Evolutionary conservation across 2,113 vertebrate species (phyloP), one percentile per base, ranked within the genome.

Genomic region (Bombycilla garrulus): DNA sequence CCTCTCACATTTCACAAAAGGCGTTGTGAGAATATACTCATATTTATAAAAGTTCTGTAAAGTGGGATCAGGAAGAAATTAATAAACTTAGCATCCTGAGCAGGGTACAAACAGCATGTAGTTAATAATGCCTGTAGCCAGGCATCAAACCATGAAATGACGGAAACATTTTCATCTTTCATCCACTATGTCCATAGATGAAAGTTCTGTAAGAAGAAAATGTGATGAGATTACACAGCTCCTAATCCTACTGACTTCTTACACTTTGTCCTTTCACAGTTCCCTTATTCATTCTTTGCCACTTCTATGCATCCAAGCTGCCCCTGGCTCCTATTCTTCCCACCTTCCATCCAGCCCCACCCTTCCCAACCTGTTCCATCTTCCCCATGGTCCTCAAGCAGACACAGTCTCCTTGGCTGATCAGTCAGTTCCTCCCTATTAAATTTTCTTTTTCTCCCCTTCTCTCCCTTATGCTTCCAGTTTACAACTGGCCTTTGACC

Each of bases 251-350:
- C 25, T 24, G 15, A 17, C 16, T 83, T 83, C 47, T 69, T 70
- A 50, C 35, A 50, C 51, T 58, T 42, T 47, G 21, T 58, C 5
- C 35, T 38, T 87, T 78, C 26, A 71, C 23, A 50, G 23, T 21
- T 62, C 64, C 33, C 70, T 56, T 50, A 73, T 16, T 80, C 10
- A 50, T 15, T 62, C 23, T 78, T 88, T 54, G 16, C 14, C 1
- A 6, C 15, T 65, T 77, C 25, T n/a, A n/a, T n/a, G n/a, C 25
- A 61, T 21, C 29, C 64, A 61, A 57, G 50, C n/a, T 72, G 22
- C 10, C 38, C 31, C 54, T n/a, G 16, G 31, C 5, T 88, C 29
- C 45, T 42, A 0, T 7, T 1, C 0, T 35, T 81, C 21, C 16
- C 40, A 56, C 40, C 40, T 45, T 66, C 40, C 67, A 83, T 29